Evolutionary conservation across 2,113 vertebrate genomes (phyloP).

Genomic region (Aldabrachelys gigantea): DNA sequence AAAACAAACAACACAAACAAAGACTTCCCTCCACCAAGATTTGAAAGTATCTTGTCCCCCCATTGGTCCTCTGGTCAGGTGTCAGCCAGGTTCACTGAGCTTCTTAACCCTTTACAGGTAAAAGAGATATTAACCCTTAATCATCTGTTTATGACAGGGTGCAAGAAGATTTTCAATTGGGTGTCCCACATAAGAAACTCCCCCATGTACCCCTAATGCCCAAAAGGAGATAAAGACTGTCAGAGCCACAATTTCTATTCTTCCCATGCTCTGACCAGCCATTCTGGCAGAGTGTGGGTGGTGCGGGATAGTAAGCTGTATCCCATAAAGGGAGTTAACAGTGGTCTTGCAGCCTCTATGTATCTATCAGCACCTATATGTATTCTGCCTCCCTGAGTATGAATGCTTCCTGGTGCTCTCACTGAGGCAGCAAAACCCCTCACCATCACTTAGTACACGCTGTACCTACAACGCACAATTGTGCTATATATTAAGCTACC

Average conservation of each 20-base stretch:
- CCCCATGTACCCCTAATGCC: background rate
- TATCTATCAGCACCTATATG: background rate
- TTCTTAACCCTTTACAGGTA: too few relatives aligned
- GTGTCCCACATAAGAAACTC: background rate
- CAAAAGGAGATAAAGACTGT: background rate
- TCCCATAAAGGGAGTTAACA: fast-evolving
- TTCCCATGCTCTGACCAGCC: background rate
- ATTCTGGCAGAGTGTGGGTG: background rate
- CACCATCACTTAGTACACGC: background rate
- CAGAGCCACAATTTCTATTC: background rate
- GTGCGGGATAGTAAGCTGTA: background rate
- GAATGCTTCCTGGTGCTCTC: background rate
- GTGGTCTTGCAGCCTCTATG: background rate
- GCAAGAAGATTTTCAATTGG: background rate
- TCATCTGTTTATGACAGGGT: too few relatives aligned
- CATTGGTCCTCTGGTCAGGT: too few relatives aligned
- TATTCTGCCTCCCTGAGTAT: background rate
- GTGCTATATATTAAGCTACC: background rate
- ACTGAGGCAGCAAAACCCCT: background rate
- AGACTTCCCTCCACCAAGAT: too few relatives aligned
- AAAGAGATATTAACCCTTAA: too few relatives aligned
- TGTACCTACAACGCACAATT: background rate
- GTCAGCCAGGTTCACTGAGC: too few relatives aligned
- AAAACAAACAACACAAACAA: too few relatives aligned
- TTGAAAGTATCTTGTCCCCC: too few relatives aligned